These are phyloP conservation scores for Origma solitaria DNA, from an alignment of 2,113 vertebrate genomes.

Conservation along the genomic window DNA sequence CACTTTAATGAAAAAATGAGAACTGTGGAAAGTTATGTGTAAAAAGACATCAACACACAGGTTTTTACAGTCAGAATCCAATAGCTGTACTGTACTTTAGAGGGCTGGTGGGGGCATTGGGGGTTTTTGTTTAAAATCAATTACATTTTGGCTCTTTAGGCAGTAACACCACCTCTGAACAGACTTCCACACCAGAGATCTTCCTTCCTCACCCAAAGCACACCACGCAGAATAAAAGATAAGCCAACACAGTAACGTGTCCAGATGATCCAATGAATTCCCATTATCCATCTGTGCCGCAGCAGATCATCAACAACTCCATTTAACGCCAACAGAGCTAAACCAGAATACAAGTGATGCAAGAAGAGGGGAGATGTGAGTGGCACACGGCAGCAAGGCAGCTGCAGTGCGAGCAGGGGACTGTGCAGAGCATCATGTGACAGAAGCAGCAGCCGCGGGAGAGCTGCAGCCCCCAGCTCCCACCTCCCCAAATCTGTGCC, in stretches of 20 bases:
- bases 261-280: background rate
- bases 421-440: conserved; percentile 23
- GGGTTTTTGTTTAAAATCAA: background rate
- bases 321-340: background rate
- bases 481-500: background rate
- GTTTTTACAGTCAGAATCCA: background rate
- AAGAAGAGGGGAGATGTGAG: background rate
- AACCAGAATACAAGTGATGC: background rate
- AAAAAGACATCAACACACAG: background rate
- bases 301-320: background rate
- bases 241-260: background rate
- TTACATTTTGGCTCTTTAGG: background rate
- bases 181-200: background rate
- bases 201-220: background rate
- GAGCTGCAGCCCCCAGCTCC: background rate
- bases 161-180: background rate
- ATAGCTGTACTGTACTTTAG: background rate
- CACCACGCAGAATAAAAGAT: background rate
- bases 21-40: background rate
- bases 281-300: background rate
- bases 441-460: background rate
- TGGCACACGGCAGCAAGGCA: background rate
- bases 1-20: background rate
- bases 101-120: accelerated
- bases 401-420: background rate